Evolutionary conservation across 2,113 vertebrate species (phyloP).

Genomic region (Pterocles orientalis): DNA sequence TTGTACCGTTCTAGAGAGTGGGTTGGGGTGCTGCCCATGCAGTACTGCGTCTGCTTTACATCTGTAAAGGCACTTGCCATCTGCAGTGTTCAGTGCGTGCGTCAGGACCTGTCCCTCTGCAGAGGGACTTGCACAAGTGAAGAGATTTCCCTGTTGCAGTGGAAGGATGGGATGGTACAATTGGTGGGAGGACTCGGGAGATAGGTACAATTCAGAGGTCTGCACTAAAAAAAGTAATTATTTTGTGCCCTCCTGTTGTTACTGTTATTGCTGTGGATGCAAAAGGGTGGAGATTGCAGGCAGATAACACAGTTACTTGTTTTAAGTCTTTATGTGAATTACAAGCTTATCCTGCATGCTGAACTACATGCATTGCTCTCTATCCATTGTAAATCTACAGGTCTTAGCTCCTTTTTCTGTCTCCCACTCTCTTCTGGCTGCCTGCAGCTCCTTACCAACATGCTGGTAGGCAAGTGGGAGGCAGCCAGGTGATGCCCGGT

Average conservation of each 20-base stretch:
- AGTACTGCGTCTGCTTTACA: background rate
- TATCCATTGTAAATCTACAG: background rate
- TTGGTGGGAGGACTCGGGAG: background rate
- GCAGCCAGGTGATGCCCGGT: background rate
- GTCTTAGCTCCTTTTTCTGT: background rate
- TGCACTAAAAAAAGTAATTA: background rate
- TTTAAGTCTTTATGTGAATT: background rate
- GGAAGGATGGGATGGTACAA: background rate
- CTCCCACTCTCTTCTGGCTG: background rate
- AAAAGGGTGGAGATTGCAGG: background rate
- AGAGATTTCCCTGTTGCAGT: accelerated
- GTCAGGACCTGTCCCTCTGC: background rate
- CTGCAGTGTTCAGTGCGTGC: background rate
- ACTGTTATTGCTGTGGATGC: background rate
- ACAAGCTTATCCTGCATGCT: background rate
- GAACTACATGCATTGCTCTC: background rate
- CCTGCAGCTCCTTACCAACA: background rate
- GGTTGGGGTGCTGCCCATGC: background rate
- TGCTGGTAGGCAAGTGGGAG: background rate
- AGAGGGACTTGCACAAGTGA: accelerated
- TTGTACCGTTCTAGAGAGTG: background rate
- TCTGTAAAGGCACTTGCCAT: background rate
- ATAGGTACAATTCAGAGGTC: background rate
- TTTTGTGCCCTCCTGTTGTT: background rate
- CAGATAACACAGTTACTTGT: background rate